Base-by-base conservation (phyloP, 2,888 invertebrate genomes). In the Apoda limacodes region DNA sequence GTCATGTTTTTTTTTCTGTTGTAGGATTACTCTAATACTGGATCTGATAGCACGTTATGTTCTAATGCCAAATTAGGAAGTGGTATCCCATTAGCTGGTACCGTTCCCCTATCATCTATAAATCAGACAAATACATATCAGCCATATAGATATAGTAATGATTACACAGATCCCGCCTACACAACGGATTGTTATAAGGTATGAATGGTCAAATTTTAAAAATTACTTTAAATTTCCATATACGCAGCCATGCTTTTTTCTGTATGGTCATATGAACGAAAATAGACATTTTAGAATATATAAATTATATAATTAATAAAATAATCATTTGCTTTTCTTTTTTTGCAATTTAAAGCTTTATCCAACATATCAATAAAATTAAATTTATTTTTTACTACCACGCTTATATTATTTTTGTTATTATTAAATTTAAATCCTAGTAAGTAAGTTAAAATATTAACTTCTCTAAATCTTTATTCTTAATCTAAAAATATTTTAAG, bases 121-220 rank as follows among this genome's bases (percentile, higher is more conserved):
- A 89, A 88, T 57, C 85, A 87, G 46, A 76, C 71, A 22, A 76
- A 72, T 22, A 71, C 50, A 26, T 75, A 76, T 43, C 74, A 75
- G 19, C 71, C 74, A 0, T 76, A 75, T 47, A 68, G 85, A 53
- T 89, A 88, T 58, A 88, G 88, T 42, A 88, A 88, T 29, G 91
- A 92, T 61, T 91, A 90, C 60, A 86, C 87, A 19, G 91, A 92
- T 49, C 89, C 90, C 1, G 86, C 87, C 36, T 91, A 90, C 72
- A 88, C 89, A 39, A 17, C 5, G 5, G 90, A 90, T 40, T 90
- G 90, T 78, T 78, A 87, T 82, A 82, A 85, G 83, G 82, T 71
- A 52, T 50, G 43, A 28, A 28, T 27, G 22, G 45, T 7, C 34
- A 33, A 19, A 38, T 26, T 30, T 33, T 22, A 25, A 28, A 3